Conservation (phyloP, 2,113 vertebrate genomes). For the zebrafish (Danio rerio) region DNA sequence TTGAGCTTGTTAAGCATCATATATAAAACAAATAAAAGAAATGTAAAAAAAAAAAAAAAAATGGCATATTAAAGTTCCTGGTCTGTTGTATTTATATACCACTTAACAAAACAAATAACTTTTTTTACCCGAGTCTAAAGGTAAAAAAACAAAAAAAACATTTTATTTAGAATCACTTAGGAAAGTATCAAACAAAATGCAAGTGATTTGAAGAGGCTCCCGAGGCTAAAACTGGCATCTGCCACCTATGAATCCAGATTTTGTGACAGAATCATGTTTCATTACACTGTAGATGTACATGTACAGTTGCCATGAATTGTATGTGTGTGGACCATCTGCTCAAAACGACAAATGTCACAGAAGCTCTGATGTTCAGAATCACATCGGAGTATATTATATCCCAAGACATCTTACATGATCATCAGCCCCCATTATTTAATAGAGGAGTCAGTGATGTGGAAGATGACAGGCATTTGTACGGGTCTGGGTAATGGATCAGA, state of each 20-base stretch:
- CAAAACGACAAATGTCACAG: not conserved
- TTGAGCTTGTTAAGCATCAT: too few relatives aligned
- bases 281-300: not conserved
- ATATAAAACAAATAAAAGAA: too few relatives aligned
- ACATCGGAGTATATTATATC: constrained; percentile 2
- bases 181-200: too few relatives aligned
- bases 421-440: not conserved
- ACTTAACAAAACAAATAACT: too few relatives aligned
- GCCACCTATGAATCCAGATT: not conserved
- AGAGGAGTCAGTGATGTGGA: constrained; percentile 18
- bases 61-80: too few relatives aligned
- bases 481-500: constrained; percentile 30
- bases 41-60: too few relatives aligned
- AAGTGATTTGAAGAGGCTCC: not conserved
- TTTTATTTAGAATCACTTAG: too few relatives aligned
- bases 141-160: too few relatives aligned
- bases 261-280: not conserved
- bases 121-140: too few relatives aligned
- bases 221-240: not conserved
- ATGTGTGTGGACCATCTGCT: not conserved
- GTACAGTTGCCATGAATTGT: not conserved
- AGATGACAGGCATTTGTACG: constrained; percentile 11
- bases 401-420: constrained; percentile 2
- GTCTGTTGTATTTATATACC: too few relatives aligned
- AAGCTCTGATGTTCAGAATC: constrained; percentile 14